phyloP scores from a whole-genome alignment of 2,797 vertebrate genomes.

The Cryptoprocta ferox region DNA sequence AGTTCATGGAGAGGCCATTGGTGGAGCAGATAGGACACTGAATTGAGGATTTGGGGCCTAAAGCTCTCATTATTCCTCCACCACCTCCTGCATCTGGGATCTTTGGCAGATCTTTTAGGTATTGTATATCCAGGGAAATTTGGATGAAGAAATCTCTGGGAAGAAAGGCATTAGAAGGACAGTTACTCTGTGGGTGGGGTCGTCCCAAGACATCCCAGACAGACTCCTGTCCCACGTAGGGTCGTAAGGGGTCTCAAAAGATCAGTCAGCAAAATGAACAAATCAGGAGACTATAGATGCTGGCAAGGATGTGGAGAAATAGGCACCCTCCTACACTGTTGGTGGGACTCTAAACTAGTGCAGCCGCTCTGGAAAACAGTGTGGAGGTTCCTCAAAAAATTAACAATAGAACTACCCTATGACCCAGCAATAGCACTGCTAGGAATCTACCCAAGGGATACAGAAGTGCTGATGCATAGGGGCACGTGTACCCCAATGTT shows the following conservation, averaged over 20 bases:
- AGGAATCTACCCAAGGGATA: too few relatives aligned
- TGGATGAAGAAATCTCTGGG: background rate
- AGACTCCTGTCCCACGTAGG: background rate
- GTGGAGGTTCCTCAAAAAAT: too few relatives aligned
- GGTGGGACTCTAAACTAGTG: too few relatives aligned
- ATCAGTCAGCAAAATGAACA: background rate
- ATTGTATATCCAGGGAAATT: background rate
- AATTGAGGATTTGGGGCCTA: background rate
- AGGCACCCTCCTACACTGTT: too few relatives aligned
- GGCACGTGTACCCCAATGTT: too few relatives aligned
- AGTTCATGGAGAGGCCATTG: background rate
- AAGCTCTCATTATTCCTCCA: background rate
- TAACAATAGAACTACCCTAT: too few relatives aligned
- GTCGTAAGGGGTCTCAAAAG: background rate
- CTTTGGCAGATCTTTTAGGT: background rate
- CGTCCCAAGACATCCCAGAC: background rate
- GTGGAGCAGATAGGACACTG: background rate
- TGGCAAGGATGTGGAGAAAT: too few relatives aligned
- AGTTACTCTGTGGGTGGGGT: background rate
- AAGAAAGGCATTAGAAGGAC: background rate
- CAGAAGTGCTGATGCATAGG: too few relatives aligned
- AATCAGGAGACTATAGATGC: too few relatives aligned
- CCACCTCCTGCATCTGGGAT: background rate
- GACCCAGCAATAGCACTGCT: too few relatives aligned
- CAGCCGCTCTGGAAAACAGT: too few relatives aligned